Conservation (phyloP, 2,797 vertebrate species). For the Tenualosa ilisha region DNA sequence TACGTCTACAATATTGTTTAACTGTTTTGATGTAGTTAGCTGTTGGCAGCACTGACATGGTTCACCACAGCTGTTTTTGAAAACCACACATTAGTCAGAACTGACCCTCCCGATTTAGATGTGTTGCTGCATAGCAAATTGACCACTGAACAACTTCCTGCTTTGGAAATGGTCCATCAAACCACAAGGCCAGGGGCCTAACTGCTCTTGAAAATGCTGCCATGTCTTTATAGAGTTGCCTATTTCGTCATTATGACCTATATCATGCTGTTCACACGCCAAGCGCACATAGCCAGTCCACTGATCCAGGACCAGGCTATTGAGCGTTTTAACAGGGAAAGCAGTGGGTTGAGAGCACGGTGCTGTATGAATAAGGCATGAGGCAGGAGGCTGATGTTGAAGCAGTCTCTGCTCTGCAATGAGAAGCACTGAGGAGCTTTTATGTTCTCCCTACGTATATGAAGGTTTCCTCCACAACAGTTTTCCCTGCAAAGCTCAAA, state of each 20-base stretch:
- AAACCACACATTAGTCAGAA: constrained; percentile 12
- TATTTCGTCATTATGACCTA: neutral
- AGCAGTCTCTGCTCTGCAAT: neutral
- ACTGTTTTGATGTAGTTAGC: constrained; percentile 12
- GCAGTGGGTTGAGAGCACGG: neutral
- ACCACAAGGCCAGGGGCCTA: neutral
- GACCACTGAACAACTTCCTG: constrained; percentile 7
- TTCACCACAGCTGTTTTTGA: neutral
- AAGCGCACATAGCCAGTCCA: neutral
- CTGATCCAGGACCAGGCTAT: neutral
- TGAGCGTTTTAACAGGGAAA: neutral
- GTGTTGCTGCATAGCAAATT: constrained; percentile 7
- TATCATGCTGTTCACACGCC: neutral
- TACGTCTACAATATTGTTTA: constrained; percentile 8
- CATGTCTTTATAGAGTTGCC: constrained; percentile 4
- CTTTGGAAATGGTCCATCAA: neutral
- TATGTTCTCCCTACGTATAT: neutral
- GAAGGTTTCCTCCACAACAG: neutral
- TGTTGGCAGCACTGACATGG: neutral
- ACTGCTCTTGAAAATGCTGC: neutral
- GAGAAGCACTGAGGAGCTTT: neutral
- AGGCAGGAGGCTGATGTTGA: neutral
- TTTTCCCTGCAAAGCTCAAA: neutral
- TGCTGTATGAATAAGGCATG: constrained; percentile 8
- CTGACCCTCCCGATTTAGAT: neutral